Evolutionary conservation across 2,888 invertebrate genomes (phyloP).

Genomic region (Nesidiocoris tenuis): DNA sequence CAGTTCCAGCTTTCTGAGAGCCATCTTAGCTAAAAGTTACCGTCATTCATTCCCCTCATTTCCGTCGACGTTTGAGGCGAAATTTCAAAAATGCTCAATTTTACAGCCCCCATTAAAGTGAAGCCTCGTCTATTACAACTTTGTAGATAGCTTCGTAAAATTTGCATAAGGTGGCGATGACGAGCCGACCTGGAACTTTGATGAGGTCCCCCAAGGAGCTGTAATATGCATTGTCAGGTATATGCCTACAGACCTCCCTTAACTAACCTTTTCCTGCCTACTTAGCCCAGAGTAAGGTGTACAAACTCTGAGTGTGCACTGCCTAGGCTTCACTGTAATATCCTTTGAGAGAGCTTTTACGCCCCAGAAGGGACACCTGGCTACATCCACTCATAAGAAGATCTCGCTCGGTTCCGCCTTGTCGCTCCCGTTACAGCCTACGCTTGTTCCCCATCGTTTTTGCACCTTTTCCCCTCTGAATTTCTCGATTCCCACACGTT

Average conservation of each 20-base stretch:
- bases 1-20: no score
- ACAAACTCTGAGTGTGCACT: slow-evolving; percentile 6
- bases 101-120: neutral
- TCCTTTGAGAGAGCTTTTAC: slow-evolving; percentile 34
- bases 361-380: slow-evolving; percentile 21
- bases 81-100: no score
- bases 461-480: neutral
- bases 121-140: neutral
- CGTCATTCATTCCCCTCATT: no score
- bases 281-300: no score
- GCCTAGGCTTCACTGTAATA: slow-evolving; percentile 10
- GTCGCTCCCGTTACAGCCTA: neutral
- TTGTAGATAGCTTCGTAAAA: neutral
- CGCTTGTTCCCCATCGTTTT: neutral
- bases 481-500: neutral
- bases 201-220: neutral
- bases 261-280: neutral
- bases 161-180: neutral
- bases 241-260: neutral
- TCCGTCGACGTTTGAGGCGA: no score
- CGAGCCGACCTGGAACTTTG: neutral
- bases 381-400: neutral
- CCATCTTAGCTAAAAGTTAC: no score
- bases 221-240: neutral
- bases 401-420: no score